A percentile compares a stretch with the other conserved stretches of the same genome.
Evolutionary conservation across 2,797 vertebrate genomes (phyloP).

Genomic region (Micrastur ruficollis): DNA sequence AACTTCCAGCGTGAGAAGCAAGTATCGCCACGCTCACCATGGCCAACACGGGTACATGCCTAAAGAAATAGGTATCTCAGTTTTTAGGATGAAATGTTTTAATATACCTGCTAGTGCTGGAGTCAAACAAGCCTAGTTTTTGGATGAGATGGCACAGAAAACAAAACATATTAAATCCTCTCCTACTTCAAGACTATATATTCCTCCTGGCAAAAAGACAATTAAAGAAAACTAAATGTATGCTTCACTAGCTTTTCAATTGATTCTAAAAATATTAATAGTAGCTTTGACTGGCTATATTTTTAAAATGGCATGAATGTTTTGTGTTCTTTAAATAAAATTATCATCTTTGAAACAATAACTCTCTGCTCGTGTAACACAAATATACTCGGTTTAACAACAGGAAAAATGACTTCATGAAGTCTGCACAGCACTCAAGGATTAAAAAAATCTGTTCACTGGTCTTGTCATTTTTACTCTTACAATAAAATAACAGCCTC

Average conservation of each 20-base stretch:
- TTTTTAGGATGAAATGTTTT: neutral
- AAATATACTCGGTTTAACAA: slow-evolving; percentile 21
- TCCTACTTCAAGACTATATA: neutral
- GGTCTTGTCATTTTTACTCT: slow-evolving; percentile 60
- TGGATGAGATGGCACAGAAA: neutral
- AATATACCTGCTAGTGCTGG: rapidly evolving
- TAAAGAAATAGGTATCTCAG: neutral
- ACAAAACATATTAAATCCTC: neutral
- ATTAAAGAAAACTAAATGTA: neutral
- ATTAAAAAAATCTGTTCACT: slow-evolving; percentile 37
- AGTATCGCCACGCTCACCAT: neutral
- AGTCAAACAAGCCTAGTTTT: neutral
- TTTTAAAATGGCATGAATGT: neutral
- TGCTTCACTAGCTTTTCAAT: neutral
- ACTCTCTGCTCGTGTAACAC: neutral
- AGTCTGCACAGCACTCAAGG: slow-evolving; percentile 3
- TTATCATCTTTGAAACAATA: neutral
- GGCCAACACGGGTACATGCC: neutral
- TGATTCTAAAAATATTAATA: neutral
- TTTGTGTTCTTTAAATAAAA: neutral
- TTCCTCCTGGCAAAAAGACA: neutral
- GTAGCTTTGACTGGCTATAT: neutral
- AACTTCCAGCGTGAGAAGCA: neutral
- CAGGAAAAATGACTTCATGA: slow-evolving; percentile 14
- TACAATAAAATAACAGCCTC: slow-evolving; percentile 66